These are phyloP conservation scores for Pipra filicauda DNA, from an alignment of 2,113 vertebrate species.

Conservation along the genomic window DNA sequence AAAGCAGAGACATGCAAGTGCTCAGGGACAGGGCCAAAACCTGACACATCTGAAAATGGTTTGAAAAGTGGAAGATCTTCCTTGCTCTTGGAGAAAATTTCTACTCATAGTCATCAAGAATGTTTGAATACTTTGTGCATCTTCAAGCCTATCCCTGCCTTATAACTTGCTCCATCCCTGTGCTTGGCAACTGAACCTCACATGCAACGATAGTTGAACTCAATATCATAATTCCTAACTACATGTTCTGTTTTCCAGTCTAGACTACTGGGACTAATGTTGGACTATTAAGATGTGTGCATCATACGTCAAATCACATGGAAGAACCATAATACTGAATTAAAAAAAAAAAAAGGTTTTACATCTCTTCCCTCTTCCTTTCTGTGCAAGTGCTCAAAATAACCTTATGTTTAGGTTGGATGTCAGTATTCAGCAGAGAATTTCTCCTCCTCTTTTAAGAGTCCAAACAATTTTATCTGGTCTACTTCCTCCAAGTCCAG, in stretches of 20 bases:
- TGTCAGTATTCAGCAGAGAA: background rate
- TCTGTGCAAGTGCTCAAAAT: background rate
- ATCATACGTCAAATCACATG: background rate
- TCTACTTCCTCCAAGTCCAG: background rate
- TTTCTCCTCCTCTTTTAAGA: background rate
- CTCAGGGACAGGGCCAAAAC: background rate
- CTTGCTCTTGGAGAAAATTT: background rate
- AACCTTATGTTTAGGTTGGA: background rate
- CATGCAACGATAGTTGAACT: background rate
- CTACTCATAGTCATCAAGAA: background rate
- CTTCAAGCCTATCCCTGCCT: background rate
- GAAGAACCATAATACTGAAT: background rate
- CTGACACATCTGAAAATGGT: background rate
- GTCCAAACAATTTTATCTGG: conserved; percentile 20
- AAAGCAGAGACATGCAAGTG: background rate
- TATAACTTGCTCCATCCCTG: background rate
- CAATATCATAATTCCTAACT: background rate
- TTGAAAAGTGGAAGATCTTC: background rate
- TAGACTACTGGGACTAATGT: background rate
- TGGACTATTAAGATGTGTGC: background rate
- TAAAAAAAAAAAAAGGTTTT: background rate
- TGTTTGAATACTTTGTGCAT: background rate
- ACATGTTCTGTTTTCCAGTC: background rate
- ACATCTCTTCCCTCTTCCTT: background rate
- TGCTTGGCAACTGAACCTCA: background rate